phyloP scores from a whole-genome alignment of 2,113 vertebrate species.

The Lophius piscatorius region DNA sequence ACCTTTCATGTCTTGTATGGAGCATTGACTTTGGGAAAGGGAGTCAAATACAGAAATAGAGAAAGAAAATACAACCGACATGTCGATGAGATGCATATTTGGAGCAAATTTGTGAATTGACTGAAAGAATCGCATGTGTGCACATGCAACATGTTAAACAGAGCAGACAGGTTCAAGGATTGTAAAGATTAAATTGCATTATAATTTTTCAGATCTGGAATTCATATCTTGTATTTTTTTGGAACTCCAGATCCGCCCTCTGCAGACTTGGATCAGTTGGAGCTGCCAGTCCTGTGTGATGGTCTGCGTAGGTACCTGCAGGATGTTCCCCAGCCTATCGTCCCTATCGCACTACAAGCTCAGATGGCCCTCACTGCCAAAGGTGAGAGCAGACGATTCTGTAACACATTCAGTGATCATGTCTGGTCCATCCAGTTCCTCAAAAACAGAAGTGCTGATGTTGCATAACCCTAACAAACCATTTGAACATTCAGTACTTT shows the following conservation, averaged over 20 bases:
- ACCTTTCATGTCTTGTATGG: neutral
- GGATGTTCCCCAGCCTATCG: slow-evolving; percentile 94
- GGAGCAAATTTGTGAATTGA: too few species aligned
- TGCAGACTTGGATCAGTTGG: slow-evolving; percentile 87
- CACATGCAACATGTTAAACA: neutral
- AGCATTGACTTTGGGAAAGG: slow-evolving; percentile 3
- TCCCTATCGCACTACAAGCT: slow-evolving; percentile 84
- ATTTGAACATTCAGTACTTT: slow-evolving; percentile 51
- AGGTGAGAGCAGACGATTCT: slow-evolving; percentile 78
- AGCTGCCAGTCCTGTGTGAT: slow-evolving; percentile 88
- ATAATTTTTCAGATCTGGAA: too few species aligned
- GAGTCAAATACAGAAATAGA: neutral
- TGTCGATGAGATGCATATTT: too few species aligned
- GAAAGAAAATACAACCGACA: neutral
- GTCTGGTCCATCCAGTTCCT: neutral
- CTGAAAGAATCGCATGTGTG: too few species aligned
- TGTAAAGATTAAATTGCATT: neutral
- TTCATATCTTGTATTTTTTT: neutral
- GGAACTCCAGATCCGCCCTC: slow-evolving; percentile 79
- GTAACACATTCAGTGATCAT: neutral
- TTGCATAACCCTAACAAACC: neutral
- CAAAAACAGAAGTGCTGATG: slow-evolving; percentile 23
- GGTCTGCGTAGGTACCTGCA: slow-evolving; percentile 90
- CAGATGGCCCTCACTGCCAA: slow-evolving; percentile 88
- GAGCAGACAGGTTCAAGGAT: neutral